Conservation (phyloP, 2,888 invertebrate genomes). For the Xestia c-nigrum region DNA sequence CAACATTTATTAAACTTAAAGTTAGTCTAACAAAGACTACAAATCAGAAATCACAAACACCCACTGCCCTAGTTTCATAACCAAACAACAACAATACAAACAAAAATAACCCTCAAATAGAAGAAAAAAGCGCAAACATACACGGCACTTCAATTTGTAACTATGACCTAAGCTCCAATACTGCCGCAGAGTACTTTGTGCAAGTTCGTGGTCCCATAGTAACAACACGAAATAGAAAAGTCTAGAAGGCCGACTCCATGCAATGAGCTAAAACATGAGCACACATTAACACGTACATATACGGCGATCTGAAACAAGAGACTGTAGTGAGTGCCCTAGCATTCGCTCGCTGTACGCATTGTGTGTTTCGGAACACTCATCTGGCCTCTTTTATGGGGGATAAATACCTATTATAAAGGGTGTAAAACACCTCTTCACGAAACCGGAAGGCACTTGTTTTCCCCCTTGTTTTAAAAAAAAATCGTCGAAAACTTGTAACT, state of each 20-base stretch:
- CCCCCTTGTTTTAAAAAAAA: too few species aligned
- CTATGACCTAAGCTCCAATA: slow-evolving; percentile 63
- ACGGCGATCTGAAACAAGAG: too few species aligned
- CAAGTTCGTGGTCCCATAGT: slow-evolving; percentile 51
- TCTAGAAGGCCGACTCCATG: slow-evolving; percentile 10
- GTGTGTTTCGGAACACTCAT: too few species aligned
- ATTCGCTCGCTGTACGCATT: too few species aligned
- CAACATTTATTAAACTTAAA: not conserved
- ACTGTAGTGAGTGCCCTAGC: too few species aligned
- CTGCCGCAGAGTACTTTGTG: slow-evolving; percentile 46
- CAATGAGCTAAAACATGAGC: too few species aligned
- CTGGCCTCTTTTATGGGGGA: too few species aligned
- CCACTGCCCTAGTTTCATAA: not conserved
- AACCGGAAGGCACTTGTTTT: too few species aligned
- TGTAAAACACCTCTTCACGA: too few species aligned
- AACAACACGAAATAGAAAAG: not conserved
- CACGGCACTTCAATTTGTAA: slow-evolving; percentile 60
- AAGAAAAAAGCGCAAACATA: slow-evolving; percentile 42
- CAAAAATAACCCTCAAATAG: slow-evolving; percentile 45
- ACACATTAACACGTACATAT: too few species aligned
- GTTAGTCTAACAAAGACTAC: not conserved
- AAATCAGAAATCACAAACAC: not conserved
- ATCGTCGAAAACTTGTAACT: too few species aligned
- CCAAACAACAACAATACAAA: slow-evolving; percentile 44
- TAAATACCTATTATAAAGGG: too few species aligned